These are phyloP conservation scores for Crematogaster levior DNA, from an alignment of 2,888 invertebrate genomes.

Conservation along the genomic window DNA sequence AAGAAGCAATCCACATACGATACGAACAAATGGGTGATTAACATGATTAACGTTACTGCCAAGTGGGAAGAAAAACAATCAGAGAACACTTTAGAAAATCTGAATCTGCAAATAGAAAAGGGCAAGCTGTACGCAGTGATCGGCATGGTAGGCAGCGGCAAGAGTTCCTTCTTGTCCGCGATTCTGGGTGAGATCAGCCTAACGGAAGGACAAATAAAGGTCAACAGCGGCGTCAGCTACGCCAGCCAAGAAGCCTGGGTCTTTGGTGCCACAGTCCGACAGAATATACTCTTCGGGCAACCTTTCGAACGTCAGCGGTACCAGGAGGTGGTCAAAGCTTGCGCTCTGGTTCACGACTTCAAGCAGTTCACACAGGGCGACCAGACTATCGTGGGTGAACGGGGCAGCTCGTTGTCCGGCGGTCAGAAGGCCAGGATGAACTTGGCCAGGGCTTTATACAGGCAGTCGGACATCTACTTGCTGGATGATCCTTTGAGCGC, in stretches of 20 bases:
- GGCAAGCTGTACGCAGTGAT: constrained; percentile 90
- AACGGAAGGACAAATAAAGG: constrained; percentile 87
- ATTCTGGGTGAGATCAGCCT: constrained; percentile 91
- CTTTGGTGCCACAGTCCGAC: constrained; percentile 91
- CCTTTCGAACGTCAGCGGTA: constrained; percentile 88
- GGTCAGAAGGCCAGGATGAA: constrained; percentile 92
- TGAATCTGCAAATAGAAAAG: constrained; percentile 87
- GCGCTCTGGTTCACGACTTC: constrained; percentile 86
- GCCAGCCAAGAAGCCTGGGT: constrained; percentile 96
- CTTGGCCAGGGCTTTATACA: constrained; percentile 92
- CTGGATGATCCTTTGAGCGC: constrained; percentile 94
- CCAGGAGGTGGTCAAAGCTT: constrained; percentile 83
- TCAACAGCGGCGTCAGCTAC: constrained; percentile 90
- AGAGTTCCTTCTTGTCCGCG: constrained; percentile 89
- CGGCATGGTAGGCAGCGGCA: constrained; percentile 92
- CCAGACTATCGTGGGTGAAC: constrained; percentile 90
- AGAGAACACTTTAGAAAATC: constrained; percentile 86
- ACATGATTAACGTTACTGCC: constrained; percentile 81
- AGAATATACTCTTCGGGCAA: constrained; percentile 95
- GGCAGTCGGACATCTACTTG: constrained; percentile 92
- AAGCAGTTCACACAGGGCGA: constrained; percentile 90
- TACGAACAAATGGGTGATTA: constrained; percentile 66
- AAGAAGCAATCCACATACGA: constrained; percentile 58
- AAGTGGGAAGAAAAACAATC: constrained; percentile 87
- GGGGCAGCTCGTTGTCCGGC: constrained; percentile 90